These are phyloP conservation scores for Elysia crispata DNA, from an alignment of 2,888 invertebrate genomes.

Conservation along the genomic window DNA sequence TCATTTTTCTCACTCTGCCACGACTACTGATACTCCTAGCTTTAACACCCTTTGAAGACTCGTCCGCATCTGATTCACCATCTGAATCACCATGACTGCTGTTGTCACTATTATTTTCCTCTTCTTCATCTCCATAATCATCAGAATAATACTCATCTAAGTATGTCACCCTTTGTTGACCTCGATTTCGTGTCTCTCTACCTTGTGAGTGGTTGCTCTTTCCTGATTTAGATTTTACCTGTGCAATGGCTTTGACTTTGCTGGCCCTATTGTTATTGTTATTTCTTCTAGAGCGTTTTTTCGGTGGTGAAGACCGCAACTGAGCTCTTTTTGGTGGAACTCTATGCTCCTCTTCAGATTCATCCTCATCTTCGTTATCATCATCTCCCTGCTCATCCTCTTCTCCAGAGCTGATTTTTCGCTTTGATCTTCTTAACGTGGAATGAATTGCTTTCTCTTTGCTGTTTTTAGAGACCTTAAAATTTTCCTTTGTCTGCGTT, in stretches of 20 bases:
- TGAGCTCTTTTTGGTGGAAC: too few relatives aligned
- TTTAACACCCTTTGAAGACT: constrained; percentile 43
- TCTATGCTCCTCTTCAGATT: too few relatives aligned
- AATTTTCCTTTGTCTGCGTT: neutral
- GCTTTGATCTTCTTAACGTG: neutral
- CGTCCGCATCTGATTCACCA: constrained; percentile 47
- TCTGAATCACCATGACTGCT: constrained; percentile 39
- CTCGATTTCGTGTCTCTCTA: constrained; percentile 71
- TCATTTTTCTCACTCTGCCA: constrained; percentile 89
- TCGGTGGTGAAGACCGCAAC: too few relatives aligned
- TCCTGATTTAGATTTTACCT: neutral
- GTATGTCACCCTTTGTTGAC: constrained; percentile 76
- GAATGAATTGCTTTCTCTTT: constrained; percentile 69
- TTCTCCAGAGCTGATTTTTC: neutral
- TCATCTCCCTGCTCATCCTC: neutral
- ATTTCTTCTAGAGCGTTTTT: too few relatives aligned
- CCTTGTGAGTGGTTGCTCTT: neutral
- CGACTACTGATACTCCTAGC: constrained; percentile 84
- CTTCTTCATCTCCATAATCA: constrained; percentile 61
- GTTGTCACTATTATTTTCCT: constrained; percentile 31
- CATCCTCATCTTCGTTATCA: neutral
- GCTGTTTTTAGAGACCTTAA: constrained; percentile 57
- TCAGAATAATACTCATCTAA: constrained; percentile 54
- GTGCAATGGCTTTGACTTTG: too few relatives aligned
- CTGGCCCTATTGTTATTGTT: too few relatives aligned